phyloP scores from a whole-genome alignment of 1,140 invertebrate genomes.

The Drosophila miranda region DNA sequence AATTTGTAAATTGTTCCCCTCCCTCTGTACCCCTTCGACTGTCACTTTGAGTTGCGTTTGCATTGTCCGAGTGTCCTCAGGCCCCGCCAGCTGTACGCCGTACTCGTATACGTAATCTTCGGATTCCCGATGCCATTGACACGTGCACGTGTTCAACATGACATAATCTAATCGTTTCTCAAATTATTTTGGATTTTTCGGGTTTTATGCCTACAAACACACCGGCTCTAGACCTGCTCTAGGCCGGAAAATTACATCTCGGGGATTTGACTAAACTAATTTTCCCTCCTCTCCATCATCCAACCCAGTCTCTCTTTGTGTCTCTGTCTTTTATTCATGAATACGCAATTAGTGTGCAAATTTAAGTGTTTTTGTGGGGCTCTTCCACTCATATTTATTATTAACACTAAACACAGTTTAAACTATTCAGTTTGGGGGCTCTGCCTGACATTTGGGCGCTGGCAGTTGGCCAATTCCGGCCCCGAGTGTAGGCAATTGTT shows the following conservation, averaged over 20 bases:
- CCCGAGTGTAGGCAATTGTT: constrained; percentile 45
- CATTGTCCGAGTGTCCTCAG: background rate
- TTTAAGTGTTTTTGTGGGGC: constrained; percentile 61
- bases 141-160: constrained; percentile 69
- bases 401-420: constrained; percentile 68
- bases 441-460: constrained; percentile 29
- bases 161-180: constrained; percentile 76
- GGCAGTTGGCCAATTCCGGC: constrained; percentile 55
- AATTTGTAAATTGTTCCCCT: constrained; percentile 49
- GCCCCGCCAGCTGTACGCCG: constrained; percentile 5
- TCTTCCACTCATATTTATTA: constrained; percentile 60
- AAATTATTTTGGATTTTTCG: constrained; percentile 53
- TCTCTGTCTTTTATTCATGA: constrained; percentile 72
- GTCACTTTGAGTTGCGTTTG: constrained; percentile 59
- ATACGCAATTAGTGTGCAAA: constrained; percentile 77
- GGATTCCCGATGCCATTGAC: constrained; percentile 57
- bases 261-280: constrained; percentile 78
- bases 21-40: constrained; percentile 24
- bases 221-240: constrained; percentile 17
- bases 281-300: constrained; percentile 20
- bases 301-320: constrained; percentile 3
- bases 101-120: constrained; percentile 39
- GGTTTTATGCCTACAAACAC: constrained; percentile 20
- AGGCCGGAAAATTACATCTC: constrained; percentile 68
- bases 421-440: constrained; percentile 64